Percentiles rank a stretch among this genome's conserved stretches.
phyloP scores from a whole-genome alignment of 2,888 invertebrate genomes.

The Acanthacorydalis orientalis region DNA sequence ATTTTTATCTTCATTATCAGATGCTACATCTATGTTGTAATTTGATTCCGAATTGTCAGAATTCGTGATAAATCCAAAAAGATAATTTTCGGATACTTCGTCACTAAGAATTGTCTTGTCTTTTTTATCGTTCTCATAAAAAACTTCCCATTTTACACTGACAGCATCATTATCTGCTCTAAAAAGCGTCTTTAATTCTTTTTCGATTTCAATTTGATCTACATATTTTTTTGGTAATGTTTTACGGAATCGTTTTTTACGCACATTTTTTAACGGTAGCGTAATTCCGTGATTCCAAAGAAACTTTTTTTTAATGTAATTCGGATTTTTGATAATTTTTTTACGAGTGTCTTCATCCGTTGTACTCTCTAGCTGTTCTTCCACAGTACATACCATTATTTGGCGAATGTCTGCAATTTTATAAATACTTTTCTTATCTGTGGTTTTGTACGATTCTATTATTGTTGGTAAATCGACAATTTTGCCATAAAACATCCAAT shows the following conservation, averaged over 20 bases:
- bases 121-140: constrained; percentile 1
- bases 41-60: neutral
- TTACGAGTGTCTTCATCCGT: constrained; percentile 20
- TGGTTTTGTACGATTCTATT: constrained; percentile 47
- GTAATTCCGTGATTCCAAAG: constrained; percentile 48
- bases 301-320: constrained; percentile 33
- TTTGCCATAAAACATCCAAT: constrained; percentile 35
- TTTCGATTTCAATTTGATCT: constrained; percentile 49
- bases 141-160: constrained; percentile 17
- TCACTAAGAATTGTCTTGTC: neutral
- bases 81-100: neutral
- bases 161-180: constrained; percentile 45
- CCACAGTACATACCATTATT: constrained; percentile 38
- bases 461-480: constrained; percentile 46
- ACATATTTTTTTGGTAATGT: constrained; percentile 29
- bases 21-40: neutral
- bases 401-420: constrained; percentile 53
- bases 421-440: constrained; percentile 47
- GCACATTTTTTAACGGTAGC: constrained; percentile 52
- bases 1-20: neutral
- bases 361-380: constrained; percentile 19
- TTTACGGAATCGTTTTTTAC: constrained; percentile 45
- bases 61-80: neutral
- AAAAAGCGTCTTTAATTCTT: constrained; percentile 44
- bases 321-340: constrained; percentile 14